phyloP scores from a whole-genome alignment of 2,113 vertebrate species.

The Thoracochromis brauschi region DNA sequence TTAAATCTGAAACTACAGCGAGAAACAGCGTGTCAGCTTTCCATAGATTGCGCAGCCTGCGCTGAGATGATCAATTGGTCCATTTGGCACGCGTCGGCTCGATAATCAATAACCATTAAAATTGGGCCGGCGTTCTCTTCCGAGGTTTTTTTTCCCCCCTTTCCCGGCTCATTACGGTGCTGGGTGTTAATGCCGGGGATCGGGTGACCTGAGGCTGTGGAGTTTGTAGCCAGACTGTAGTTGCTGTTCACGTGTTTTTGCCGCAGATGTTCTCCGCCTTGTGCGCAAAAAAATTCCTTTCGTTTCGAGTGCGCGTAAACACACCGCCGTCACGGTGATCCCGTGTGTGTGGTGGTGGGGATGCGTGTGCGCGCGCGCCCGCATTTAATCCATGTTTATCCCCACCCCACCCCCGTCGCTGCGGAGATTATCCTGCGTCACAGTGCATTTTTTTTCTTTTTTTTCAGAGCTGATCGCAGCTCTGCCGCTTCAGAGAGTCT shows the following conservation, averaged over 20 bases:
- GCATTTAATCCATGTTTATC: conserved; percentile 64
- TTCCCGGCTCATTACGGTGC: not conserved
- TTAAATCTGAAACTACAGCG: not conserved
- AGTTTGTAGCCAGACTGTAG: not conserved
- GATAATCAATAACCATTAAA: conserved; percentile 53
- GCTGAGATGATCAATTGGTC: conserved; percentile 26
- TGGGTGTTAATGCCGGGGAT: not conserved
- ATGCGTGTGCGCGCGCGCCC: not conserved
- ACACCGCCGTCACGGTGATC: not conserved
- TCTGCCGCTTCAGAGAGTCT: conserved; percentile 53
- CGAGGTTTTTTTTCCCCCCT: rapidly evolving
- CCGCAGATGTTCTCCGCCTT: not conserved
- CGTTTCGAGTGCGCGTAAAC: not conserved
- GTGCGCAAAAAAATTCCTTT: conserved; percentile 15
- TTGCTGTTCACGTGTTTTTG: not conserved
- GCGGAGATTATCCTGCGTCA: conserved; percentile 73
- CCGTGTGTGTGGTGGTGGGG: not conserved
- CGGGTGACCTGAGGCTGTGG: not conserved
- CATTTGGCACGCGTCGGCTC: conserved; percentile 44
- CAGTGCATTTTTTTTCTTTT: conserved; percentile 30
- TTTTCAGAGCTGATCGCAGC: conserved; percentile 49
- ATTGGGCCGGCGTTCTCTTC: not conserved
- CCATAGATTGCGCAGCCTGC: not conserved
- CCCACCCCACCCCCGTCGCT: conserved; percentile 63
- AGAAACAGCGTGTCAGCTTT: not conserved